phyloP scores from a whole-genome alignment of 2,113 vertebrate genomes.

The Cyanistes caeruleus region DNA sequence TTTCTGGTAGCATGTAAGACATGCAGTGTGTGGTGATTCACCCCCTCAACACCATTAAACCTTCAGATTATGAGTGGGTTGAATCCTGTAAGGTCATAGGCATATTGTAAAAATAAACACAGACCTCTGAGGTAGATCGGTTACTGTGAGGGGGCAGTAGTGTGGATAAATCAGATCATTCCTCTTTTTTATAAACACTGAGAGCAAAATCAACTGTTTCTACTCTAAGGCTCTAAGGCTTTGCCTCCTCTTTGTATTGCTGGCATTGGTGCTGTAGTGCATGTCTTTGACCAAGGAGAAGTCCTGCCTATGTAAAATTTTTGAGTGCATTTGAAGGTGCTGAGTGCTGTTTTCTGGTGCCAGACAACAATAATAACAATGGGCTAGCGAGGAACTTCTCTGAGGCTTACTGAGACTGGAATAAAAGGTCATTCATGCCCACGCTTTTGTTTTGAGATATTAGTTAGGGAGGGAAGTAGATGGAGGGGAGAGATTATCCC shows the following conservation, averaged over 20 bases:
- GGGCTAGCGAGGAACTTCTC: not conserved
- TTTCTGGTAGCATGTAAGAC: not conserved
- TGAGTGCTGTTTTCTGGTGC: not conserved
- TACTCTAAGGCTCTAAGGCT: not conserved
- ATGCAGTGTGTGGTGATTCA: not conserved
- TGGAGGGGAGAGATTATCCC: not conserved
- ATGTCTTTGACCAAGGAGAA: not conserved
- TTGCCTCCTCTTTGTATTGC: not conserved
- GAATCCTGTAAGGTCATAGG: not conserved
- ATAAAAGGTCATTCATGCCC: not conserved
- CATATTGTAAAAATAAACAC: constrained; percentile 36
- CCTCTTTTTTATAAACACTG: not conserved
- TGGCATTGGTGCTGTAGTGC: fast-evolving
- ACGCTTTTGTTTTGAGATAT: not conserved
- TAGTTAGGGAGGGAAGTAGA: not conserved
- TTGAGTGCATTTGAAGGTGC: not conserved
- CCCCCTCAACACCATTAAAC: not conserved
- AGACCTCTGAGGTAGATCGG: not conserved
- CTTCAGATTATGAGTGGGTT: constrained; percentile 39
- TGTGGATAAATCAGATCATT: constrained; percentile 4
- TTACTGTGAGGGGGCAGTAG: not conserved
- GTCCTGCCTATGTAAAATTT: not conserved
- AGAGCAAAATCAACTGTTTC: not conserved
- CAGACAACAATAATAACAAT: not conserved
- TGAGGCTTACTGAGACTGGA: not conserved